Conservation (phyloP, 2,888 invertebrate species). For the Monochamus alternatus region DNA sequence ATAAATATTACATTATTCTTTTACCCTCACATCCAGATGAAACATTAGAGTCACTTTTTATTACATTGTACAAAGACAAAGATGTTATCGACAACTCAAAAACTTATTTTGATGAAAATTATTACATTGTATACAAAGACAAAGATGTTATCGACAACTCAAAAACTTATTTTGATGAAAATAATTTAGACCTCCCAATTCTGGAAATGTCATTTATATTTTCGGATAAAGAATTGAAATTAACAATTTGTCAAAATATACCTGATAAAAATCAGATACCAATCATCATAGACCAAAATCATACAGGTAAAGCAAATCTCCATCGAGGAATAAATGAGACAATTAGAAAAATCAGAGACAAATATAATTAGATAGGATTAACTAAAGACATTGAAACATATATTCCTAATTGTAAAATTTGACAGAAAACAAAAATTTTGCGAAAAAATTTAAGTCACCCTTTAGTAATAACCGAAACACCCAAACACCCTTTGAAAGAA, state of each 20-base stretch:
- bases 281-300: conserved; percentile 1
- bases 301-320: not conserved
- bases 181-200: not conserved
- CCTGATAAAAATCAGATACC: not conserved
- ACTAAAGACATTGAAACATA: conserved; percentile 3
- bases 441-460: conserved; percentile 13
- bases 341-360: not conserved
- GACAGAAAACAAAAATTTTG: not conserved
- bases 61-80: no score
- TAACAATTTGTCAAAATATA: conserved; percentile 13
- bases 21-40: no score
- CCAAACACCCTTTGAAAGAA: no score
- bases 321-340: not conserved
- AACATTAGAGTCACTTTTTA: no score
- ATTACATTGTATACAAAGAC: no score
- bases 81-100: no score
- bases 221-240: not conserved
- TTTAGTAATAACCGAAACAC: not conserved
- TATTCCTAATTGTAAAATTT: not conserved
- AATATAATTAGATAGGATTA: not conserved
- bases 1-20: no score
- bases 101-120: no score
- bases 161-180: no score
- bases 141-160: no score
- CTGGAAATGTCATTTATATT: not conserved